Base-by-base conservation (phyloP, 2,113 vertebrate genomes). In the Cygnus atratus region DNA sequence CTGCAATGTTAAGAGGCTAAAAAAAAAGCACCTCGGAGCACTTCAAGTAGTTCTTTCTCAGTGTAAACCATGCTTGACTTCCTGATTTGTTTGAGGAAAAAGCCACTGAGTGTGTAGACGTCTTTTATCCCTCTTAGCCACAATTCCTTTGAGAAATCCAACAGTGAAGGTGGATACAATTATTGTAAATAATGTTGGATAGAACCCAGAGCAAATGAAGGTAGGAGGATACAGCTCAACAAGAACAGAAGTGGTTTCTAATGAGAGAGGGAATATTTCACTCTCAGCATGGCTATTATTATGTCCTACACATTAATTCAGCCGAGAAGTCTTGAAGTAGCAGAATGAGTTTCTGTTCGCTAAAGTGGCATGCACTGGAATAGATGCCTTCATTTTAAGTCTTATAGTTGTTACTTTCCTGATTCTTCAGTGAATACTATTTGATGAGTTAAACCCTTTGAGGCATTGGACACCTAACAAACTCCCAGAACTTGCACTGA, bases 201-300 rank as follows among this genome's bases (percentile, higher is more conserved):
- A 72, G 86, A 95, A 81, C 88, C 80, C 76, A 81, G 93, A 75
- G 61, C 79, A 96, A 88, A 93, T 67, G 90, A 94, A 94, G 85
- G 88, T 92, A 88, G 92, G 83, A 94, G 93, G 95, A 93, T 90
- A 94, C 90, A 96, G 90, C 92, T 96, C 94, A 94, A 93, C 86
- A 92, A 94, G 92, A 94, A 88, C 70, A 96, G 95, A 96, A 96
- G 95, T 95, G 96, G 79, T 94, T 97, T 90, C 95, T 97, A 94
- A 96, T 92, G 90, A 97, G 90, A 92, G 79, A 87, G 75, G 79
- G 92, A 93, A 94, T 93, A 90, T 94, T 94, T 96, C 76, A 67
- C 88, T 90, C 94, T 90, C 95, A 96, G 94, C 90, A 94, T 88
- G 92, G 85, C 88, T 96, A 55, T 94, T 95, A 95, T 93, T 94